Percentiles rank a stretch among this genome's conserved stretches.
Evolutionary conservation across 2,888 invertebrate genomes (phyloP).

Genomic region (Pyralis farinalis): DNA sequence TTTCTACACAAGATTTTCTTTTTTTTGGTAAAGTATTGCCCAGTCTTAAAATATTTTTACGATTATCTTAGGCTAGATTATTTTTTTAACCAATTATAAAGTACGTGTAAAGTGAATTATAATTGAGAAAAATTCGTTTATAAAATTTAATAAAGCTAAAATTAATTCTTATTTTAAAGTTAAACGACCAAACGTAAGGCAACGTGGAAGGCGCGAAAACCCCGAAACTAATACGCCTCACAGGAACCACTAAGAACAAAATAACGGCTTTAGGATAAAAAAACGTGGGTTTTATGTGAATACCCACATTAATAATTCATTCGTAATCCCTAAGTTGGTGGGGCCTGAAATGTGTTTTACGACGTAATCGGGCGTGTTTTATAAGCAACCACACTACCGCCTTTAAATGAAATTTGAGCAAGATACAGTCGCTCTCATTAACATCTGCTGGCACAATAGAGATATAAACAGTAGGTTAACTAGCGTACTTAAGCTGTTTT

Average conservation of each 20-base stretch:
- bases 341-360: constrained; percentile 59
- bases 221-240: background rate
- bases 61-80: too few species aligned
- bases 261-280: constrained; percentile 42
- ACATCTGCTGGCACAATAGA: too few species aligned
- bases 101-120: too few species aligned
- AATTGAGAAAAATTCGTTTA: too few species aligned
- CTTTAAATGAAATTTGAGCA: constrained; percentile 39
- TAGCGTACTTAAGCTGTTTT: too few species aligned
- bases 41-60: too few species aligned
- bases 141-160: too few species aligned
- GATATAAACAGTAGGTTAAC: too few species aligned
- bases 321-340: constrained; percentile 62
- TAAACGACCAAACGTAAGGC: background rate
- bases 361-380: constrained; percentile 53
- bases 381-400: constrained; percentile 19
- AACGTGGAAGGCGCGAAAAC: background rate
- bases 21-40: too few species aligned
- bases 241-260: constrained; percentile 31
- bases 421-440: background rate
- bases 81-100: too few species aligned
- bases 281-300: constrained; percentile 59
- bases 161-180: background rate
- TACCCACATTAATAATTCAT: constrained; percentile 74
- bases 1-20: too few species aligned